Evolutionary conservation across 1,140 invertebrate genomes (phyloP).

Genomic region (Caenorhabditis tropicalis): DNA sequence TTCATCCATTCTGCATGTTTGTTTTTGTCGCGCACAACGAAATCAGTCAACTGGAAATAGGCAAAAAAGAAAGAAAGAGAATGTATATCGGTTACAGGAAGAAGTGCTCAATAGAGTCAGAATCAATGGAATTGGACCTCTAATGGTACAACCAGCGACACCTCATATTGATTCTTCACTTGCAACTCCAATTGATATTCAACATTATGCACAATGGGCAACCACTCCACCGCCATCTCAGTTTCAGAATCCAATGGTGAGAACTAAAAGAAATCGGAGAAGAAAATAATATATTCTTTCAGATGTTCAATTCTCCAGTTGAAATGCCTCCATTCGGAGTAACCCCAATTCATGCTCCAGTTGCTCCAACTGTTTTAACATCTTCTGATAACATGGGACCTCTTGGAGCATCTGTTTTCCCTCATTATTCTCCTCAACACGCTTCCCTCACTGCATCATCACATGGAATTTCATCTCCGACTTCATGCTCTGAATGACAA

Average conservation of each 20-base stretch:
- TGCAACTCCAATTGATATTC: slow-evolving; percentile 46
- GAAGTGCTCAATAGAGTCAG: slow-evolving; percentile 47
- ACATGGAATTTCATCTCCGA: neutral
- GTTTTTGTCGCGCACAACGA: slow-evolving; percentile 10
- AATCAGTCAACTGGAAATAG: slow-evolving; percentile 5
- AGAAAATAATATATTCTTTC: neutral
- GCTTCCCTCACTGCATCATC: neutral
- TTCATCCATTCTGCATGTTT: neutral
- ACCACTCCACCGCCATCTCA: neutral
- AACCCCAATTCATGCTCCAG: neutral
- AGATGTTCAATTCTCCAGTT: neutral
- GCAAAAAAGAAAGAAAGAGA: neutral
- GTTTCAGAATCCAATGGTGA: neutral
- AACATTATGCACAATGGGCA: slow-evolving; percentile 41
- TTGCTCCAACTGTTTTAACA: neutral
- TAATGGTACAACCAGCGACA: slow-evolving; percentile 46
- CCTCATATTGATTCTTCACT: slow-evolving; percentile 34
- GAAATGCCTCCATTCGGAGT: neutral
- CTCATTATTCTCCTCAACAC: slow-evolving; percentile 21
- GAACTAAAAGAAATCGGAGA: neutral
- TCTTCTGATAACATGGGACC: neutral
- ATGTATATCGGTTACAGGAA: slow-evolving; percentile 11
- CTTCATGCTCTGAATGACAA: neutral
- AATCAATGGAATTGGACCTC: slow-evolving; percentile 48
- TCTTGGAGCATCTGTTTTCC: neutral